Percentiles rank a stretch among this genome's conserved stretches.
Evolutionary conservation across 64 coral and sea anemone genomes (phyloP).

Genomic region (Montipora efflorescens): DNA sequence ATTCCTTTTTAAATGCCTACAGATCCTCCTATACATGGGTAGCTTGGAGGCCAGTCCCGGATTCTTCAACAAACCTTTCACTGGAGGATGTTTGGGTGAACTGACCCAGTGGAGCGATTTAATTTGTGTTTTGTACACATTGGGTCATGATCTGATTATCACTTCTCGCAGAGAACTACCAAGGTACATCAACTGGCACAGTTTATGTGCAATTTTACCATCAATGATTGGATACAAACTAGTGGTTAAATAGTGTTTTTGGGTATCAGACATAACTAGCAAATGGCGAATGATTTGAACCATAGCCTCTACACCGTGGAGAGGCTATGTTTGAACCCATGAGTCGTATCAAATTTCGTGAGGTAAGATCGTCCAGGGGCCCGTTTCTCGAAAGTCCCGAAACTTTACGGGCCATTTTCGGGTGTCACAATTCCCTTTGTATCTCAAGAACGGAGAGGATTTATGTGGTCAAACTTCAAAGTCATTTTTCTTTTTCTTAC

Average conservation of each 20-base stretch:
- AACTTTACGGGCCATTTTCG: too few relatives aligned
- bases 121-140: conserved; percentile 72
- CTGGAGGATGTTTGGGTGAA: conserved; percentile 74
- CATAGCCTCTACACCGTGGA: too few relatives aligned
- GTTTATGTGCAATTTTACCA: not conserved
- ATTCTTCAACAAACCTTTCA: conserved; percentile 59
- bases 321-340: too few relatives aligned
- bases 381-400: too few relatives aligned
- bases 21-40: conserved; percentile 74
- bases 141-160: conserved; percentile 80
- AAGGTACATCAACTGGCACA: not conserved
- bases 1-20: not conserved
- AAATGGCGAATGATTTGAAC: too few relatives aligned
- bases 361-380: too few relatives aligned
- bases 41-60: conserved; percentile 28
- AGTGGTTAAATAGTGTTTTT: not conserved
- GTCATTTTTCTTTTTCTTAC: too few relatives aligned
- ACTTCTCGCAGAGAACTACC: conserved; percentile 12
- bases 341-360: too few relatives aligned
- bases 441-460: too few relatives aligned
- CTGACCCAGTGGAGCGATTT: conserved; percentile 88
- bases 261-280: too few relatives aligned
- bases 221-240: not conserved
- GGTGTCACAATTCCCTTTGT: too few relatives aligned
- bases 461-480: too few relatives aligned